A percentile compares a stretch with the other conserved stretches of the same genome.
Conservation (phyloP, 2,888 invertebrate species). For the Megaustenia siamemsis region DNA sequence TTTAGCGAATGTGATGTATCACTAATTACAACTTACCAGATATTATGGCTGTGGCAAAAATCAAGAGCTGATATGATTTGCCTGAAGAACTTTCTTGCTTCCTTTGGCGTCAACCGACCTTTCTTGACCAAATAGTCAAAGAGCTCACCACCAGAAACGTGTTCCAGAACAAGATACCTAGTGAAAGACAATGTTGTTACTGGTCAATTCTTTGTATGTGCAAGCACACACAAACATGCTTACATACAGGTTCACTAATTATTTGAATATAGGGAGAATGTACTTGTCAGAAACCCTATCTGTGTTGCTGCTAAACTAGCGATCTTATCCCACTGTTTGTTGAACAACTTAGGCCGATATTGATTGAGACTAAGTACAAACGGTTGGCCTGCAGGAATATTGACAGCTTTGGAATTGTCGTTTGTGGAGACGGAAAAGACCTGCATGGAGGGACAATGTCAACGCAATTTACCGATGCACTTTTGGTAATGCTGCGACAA, state of each 20-base stretch:
- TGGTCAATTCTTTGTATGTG: too few relatives aligned
- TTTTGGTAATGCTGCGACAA: too few relatives aligned
- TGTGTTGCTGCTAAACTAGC: too few relatives aligned
- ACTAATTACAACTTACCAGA: too few relatives aligned
- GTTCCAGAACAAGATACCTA: slow-evolving; percentile 97
- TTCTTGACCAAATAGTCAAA: slow-evolving; percentile 99
- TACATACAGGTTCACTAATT: too few relatives aligned
- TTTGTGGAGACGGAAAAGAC: not conserved
- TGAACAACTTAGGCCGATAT: not conserved
- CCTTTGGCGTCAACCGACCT: slow-evolving; percentile 97
- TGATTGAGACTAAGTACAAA: too few relatives aligned
- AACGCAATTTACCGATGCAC: too few relatives aligned
- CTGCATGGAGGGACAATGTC: too few relatives aligned
- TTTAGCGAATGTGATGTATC: too few relatives aligned
- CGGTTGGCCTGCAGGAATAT: not conserved
- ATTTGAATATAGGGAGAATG: not conserved
- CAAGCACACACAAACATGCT: too few relatives aligned
- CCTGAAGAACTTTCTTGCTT: slow-evolving; percentile 96
- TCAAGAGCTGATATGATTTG: slow-evolving; percentile 99
- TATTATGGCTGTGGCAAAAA: slow-evolving; percentile 99
- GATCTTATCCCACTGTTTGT: too few relatives aligned
- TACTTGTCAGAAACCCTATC: not conserved
- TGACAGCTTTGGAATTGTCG: not conserved
- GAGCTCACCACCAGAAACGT: slow-evolving; percentile 98
- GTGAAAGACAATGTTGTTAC: slow-evolving; percentile 52